These are phyloP conservation scores for Endomychus coccineus DNA, from an alignment of 2,888 invertebrate genomes.

Conservation along the genomic window DNA sequence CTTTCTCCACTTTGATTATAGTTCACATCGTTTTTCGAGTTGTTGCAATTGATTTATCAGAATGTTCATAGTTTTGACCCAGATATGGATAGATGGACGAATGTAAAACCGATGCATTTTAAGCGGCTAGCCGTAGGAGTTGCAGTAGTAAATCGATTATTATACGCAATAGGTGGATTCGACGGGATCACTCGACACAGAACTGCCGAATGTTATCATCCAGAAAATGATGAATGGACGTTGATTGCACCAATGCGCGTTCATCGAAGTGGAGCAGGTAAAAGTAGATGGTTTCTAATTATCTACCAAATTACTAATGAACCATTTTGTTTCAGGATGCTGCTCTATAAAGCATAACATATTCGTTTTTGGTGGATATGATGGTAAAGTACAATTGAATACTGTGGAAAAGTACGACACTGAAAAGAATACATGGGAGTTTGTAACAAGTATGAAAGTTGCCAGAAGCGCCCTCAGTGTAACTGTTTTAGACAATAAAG, in stretches of 20 bases:
- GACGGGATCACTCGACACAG: slow-evolving; percentile 71
- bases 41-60: no score
- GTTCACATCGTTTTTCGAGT: no score
- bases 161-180: slow-evolving; percentile 77
- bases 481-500: slow-evolving; percentile 75
- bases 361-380: slow-evolving; percentile 93
- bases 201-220: slow-evolving; percentile 87
- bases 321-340: no score
- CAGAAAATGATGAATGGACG: slow-evolving; percentile 86
- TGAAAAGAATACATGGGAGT: slow-evolving; percentile 73
- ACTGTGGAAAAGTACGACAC: slow-evolving; percentile 85
- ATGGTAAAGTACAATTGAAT: slow-evolving; percentile 72
- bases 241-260: slow-evolving; percentile 70
- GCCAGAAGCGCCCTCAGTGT: slow-evolving; percentile 84
- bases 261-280: slow-evolving; percentile 79
- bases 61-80: slow-evolving; percentile 91
- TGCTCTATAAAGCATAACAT: slow-evolving; percentile 78
- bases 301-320: no score
- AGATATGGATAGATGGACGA: slow-evolving; percentile 73
- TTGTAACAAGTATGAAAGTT: slow-evolving; percentile 64
- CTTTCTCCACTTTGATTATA: no score
- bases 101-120: slow-evolving; percentile 65
- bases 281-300: no score
- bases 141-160: slow-evolving; percentile 66
- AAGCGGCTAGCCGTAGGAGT: slow-evolving; percentile 76